phyloP scores from a whole-genome alignment of 2,888 invertebrate genomes.

The Euproctis similis region DNA sequence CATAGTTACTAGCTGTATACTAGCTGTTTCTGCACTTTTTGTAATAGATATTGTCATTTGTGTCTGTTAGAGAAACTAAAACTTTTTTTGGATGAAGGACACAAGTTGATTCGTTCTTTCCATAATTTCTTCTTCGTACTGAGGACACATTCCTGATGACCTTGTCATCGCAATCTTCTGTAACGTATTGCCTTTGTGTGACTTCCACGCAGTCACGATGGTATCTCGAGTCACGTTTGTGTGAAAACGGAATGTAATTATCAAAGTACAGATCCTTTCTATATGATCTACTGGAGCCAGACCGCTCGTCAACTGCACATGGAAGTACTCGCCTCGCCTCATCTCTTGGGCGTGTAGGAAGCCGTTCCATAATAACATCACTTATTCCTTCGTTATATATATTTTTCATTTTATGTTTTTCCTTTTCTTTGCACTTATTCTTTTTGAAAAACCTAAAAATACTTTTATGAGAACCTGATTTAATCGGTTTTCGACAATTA shows the following conservation, averaged over 20 bases:
- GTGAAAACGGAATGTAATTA: slow-evolving; percentile 33
- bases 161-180: too few species aligned
- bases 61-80: slow-evolving; percentile 34
- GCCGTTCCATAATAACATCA: slow-evolving; percentile 22
- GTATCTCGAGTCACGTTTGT: slow-evolving; percentile 39
- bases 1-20: too few species aligned
- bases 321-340: not conserved
- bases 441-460: not conserved
- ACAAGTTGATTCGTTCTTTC: slow-evolving; percentile 8
- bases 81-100: slow-evolving; percentile 35
- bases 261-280: not conserved
- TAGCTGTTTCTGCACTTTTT: too few species aligned
- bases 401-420: slow-evolving; percentile 20
- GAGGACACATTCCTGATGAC: too few species aligned
- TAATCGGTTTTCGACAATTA: not conserved
- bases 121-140: too few species aligned
- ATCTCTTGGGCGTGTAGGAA: slow-evolving; percentile 5
- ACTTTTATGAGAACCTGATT: not conserved
- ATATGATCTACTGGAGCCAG: not conserved
- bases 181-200: not conserved
- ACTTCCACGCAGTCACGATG: slow-evolving; percentile 35
- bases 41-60: too few species aligned
- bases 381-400: slow-evolving; percentile 56
- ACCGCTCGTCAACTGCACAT: not conserved
- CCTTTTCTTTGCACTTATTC: not conserved